Base-by-base conservation (phyloP, 2,797 vertebrate species). In the Sebastes alutus region DNA sequence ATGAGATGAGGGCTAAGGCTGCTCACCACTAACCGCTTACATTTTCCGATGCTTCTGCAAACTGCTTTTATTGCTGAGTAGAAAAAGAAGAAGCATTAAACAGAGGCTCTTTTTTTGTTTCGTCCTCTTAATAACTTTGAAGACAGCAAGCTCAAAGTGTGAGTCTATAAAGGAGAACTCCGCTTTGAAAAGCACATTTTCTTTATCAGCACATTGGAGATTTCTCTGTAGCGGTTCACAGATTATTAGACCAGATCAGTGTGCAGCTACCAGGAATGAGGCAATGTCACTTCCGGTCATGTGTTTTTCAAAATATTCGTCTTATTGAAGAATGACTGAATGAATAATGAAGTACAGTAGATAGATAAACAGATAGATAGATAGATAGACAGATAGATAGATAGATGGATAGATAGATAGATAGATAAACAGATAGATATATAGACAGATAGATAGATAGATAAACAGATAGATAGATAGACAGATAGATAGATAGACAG, bases 31-130 rank as follows among this genome's bases (percentile, higher is more conserved):
- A 54, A 82, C 63, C 42, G 46, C 80, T 64, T 68, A 22, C 2
- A 86, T 79, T 91, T 90, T 90, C 89, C 90, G 87, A 85, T 69
- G 64, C 32, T 42, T 65, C 54, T 18, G 38, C 63, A 9, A 29
- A 63, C 75, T 42, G 80, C 54, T 67, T 67, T 68, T 46, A 52
- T 2, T 16, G 20, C 7, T 18, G 6, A 33, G 1, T 16, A 33
- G 23, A 60, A 33, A 59, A 61, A 49, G 35, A 68, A 20, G 12
- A 5, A 33, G 33, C 33, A 55, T 38, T 1, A 20, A 69, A 58
- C 18, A 16, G 2, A 60, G 6, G 23, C 2, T 33, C 60, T 35
- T 35, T 35, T 35, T 22, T 20, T 12, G 7, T 12, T 32, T 13
- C 11, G 0, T 12, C 8, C 52, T 23, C 52, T 0, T 16, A 0